Evolutionary conservation across 1,140 invertebrate genomes (phyloP).

Genomic region (Atta colombica): DNA sequence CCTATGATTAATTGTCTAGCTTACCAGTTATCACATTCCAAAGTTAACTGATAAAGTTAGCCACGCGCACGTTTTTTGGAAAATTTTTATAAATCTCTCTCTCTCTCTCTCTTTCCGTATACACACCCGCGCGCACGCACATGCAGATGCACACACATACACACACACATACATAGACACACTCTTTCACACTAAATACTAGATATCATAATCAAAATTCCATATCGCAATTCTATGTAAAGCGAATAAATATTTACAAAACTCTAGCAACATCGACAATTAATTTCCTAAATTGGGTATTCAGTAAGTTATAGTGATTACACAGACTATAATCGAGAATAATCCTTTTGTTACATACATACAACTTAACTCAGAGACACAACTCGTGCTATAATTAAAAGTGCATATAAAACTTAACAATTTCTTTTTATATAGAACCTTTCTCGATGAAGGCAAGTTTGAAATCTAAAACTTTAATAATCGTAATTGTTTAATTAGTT

Average conservation of each 20-base stretch:
- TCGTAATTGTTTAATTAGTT: slow-evolving; percentile 51
- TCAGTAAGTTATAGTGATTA: slow-evolving; percentile 63
- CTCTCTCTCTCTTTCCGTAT: slow-evolving; percentile 1
- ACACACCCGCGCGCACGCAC: background rate
- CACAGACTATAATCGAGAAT: slow-evolving; percentile 34
- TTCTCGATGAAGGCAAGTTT: background rate
- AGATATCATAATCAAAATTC: slow-evolving; percentile 64
- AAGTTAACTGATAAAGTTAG: slow-evolving; percentile 64
- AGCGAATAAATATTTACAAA: slow-evolving; percentile 77
- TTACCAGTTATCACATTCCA: slow-evolving; percentile 63
- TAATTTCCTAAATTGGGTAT: slow-evolving; percentile 71
- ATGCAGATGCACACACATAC: too few species aligned
- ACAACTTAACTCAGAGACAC: slow-evolving; percentile 67
- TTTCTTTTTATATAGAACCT: slow-evolving; percentile 28
- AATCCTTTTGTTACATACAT: slow-evolving; percentile 57
- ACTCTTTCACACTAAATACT: slow-evolving; percentile 54
- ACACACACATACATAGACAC: too few species aligned
- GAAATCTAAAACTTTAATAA: slow-evolving; percentile 52
- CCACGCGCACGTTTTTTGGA: slow-evolving; percentile 1
- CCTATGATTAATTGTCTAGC: slow-evolving; percentile 63
- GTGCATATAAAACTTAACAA: slow-evolving; percentile 66
- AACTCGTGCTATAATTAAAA: slow-evolving; percentile 70
- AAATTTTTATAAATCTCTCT: too few species aligned
- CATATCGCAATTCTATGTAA: slow-evolving; percentile 68
- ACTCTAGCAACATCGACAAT: slow-evolving; percentile 70